A percentile compares a stretch with the other conserved stretches of the same genome.
phyloP scores from a whole-genome alignment of 2,888 invertebrate species.

The Drosophila phalerata region DNA sequence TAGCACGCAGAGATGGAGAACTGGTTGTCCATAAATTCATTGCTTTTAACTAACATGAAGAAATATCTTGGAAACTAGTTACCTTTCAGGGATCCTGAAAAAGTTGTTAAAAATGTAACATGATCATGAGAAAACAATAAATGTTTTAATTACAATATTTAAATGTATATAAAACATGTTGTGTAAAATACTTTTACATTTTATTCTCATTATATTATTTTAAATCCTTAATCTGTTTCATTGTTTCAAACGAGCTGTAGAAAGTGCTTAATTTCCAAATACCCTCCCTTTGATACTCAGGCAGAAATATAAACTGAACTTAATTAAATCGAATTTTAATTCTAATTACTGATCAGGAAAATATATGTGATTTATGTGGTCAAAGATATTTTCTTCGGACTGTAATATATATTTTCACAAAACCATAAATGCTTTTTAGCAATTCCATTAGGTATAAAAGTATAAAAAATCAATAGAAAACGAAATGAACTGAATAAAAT shows the following conservation, averaged over 20 bases:
- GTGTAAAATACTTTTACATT: neutral
- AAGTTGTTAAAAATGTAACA: neutral
- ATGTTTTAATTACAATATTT: too few relatives aligned
- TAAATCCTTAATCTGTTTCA: neutral
- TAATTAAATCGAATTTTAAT: neutral
- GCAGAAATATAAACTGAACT: neutral
- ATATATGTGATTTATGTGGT: too few relatives aligned
- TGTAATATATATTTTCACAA: neutral
- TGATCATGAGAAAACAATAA: neutral
- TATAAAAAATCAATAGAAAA: neutral
- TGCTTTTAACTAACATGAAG: neutral
- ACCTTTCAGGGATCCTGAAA: neutral
- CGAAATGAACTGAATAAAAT: constrained; percentile 6
- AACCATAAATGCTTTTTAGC: neutral
- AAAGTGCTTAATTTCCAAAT: neutral
- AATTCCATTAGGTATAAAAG: neutral
- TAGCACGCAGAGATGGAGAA: too few relatives aligned
- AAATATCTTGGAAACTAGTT: neutral
- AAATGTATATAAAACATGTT: neutral
- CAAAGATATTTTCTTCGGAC: neutral
- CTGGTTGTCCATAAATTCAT: neutral
- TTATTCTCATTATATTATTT: neutral
- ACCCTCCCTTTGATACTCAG: neutral
- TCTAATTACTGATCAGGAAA: too few relatives aligned
- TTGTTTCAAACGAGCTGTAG: neutral